Evolutionary conservation across 1,140 invertebrate species (phyloP), one percentile per base, ranked within the genome.

Genomic region (Ridgeia piscesae): DNA sequence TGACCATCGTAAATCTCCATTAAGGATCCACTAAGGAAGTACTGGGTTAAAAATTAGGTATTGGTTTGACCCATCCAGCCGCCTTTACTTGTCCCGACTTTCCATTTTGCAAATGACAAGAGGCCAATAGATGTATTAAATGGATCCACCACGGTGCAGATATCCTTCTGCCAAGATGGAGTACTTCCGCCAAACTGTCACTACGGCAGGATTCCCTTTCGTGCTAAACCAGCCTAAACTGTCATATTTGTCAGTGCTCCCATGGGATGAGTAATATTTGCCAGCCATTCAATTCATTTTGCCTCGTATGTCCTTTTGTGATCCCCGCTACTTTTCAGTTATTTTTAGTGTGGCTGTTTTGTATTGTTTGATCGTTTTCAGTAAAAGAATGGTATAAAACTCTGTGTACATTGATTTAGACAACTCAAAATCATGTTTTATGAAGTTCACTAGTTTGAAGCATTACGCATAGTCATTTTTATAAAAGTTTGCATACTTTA

Each of bases 11-110:
- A 77, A 77, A 77, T 77, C 58, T 77, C 58, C 58, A 77, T 77
- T 77, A 77, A 77, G 58, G 58, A 77, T 21, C 58, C 58, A 77
- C 17, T 77, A 77, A 77, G 58, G 58, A 77, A 77, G 58, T 77
- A 77, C 58, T 77, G 58, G 58, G 58, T 77, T 77, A 77, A 77
- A 77, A 77, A 77, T 77, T 77, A 77, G 58, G 58, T 77, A 77
- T 77, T 77, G 58, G 58, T 77, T 77, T 77, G 58, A 77, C 58
- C 58, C 58, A 27, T 77, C 42, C 58, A 31, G 27, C 11, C 11
- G 58, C 58, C 58, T 77, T 77, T 77, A 77, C 58, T 77, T 77
- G 58, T 77, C 58, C 6, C 27, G 27, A 21, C 58, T 27, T 77
- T 77, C 58, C 58, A 77, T 77, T 77, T 77, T 77, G 58, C 58